Conservation (phyloP, 1,140 invertebrate species). For the Alviniconcha marisindica region DNA sequence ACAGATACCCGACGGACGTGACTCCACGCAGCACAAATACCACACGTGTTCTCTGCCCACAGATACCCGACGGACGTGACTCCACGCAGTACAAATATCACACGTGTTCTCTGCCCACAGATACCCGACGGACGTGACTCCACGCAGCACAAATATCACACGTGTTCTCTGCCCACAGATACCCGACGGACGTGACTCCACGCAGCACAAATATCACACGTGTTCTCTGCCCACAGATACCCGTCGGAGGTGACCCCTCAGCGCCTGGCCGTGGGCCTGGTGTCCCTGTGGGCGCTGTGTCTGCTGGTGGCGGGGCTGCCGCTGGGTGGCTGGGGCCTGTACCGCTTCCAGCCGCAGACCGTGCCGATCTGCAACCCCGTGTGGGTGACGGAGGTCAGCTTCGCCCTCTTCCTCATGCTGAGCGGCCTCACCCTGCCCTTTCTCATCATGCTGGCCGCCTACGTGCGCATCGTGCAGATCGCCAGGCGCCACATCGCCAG, state of each 20-base stretch:
- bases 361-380: constrained; percentile 53
- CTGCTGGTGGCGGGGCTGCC: constrained; percentile 43
- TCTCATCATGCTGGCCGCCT: constrained; percentile 49
- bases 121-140: too few relatives aligned
- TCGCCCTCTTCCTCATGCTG: constrained; percentile 43
- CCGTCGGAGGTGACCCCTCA: constrained; percentile 38
- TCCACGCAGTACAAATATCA: too few relatives aligned
- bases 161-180: too few relatives aligned
- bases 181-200: too few relatives aligned
- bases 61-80: too few relatives aligned
- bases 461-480: constrained; percentile 46
- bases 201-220: too few relatives aligned
- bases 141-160: too few relatives aligned
- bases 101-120: too few relatives aligned
- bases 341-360: constrained; percentile 48
- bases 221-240: constrained; percentile 23
- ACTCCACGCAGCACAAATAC: too few relatives aligned
- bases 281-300: constrained; percentile 45
- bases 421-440: constrained; percentile 45
- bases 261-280: constrained; percentile 29
- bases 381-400: constrained; percentile 39
- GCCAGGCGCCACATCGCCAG: constrained; percentile 44
- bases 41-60: too few relatives aligned
- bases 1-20: too few relatives aligned
- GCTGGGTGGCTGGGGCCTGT: constrained; percentile 50